These are phyloP conservation scores for Stegodyphus dumicola DNA, from an alignment of 1,140 invertebrate genomes.

Conservation along the genomic window DNA sequence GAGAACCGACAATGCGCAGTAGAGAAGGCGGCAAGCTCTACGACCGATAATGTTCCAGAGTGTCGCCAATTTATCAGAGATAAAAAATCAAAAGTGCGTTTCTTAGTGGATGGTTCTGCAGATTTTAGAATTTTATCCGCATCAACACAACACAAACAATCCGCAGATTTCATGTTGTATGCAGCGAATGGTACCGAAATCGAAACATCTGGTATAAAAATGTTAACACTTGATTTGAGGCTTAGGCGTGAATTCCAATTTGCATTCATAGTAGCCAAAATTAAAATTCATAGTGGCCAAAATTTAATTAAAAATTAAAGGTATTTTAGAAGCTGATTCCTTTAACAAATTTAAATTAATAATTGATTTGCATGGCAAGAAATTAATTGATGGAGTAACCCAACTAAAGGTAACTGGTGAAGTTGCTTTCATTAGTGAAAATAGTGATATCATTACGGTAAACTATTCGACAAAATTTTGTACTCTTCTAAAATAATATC, in stretches of 20 bases:
- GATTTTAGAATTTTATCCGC: slow-evolving; percentile 8
- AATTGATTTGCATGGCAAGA: neutral
- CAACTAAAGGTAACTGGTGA: neutral
- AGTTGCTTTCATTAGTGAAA: neutral
- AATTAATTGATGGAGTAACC: slow-evolving; percentile 14
- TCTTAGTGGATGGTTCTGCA: slow-evolving; percentile 20
- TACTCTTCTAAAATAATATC: neutral
- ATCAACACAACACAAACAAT: neutral
- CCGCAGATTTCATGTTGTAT: slow-evolving; percentile 14
- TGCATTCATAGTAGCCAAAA: slow-evolving; percentile 16
- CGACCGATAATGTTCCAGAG: neutral
- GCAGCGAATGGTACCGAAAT: slow-evolving; percentile 24
- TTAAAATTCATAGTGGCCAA: too few species aligned
- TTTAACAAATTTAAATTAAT: slow-evolving; percentile 23
- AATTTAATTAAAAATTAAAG: too few species aligned
- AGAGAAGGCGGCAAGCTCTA: neutral
- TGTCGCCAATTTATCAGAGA: neutral
- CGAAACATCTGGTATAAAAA: neutral
- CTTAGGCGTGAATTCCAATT: slow-evolving; percentile 17
- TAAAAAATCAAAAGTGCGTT: neutral
- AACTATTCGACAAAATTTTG: neutral
- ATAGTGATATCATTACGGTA: neutral
- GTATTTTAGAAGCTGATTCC: slow-evolving; percentile 24
- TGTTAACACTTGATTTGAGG: slow-evolving; percentile 11
- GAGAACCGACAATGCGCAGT: neutral